Percentiles rank a stretch among this genome's conserved stretches.
phyloP scores from a whole-genome alignment of 2,113 vertebrate genomes.

The Melanostigma gelatinosum region DNA sequence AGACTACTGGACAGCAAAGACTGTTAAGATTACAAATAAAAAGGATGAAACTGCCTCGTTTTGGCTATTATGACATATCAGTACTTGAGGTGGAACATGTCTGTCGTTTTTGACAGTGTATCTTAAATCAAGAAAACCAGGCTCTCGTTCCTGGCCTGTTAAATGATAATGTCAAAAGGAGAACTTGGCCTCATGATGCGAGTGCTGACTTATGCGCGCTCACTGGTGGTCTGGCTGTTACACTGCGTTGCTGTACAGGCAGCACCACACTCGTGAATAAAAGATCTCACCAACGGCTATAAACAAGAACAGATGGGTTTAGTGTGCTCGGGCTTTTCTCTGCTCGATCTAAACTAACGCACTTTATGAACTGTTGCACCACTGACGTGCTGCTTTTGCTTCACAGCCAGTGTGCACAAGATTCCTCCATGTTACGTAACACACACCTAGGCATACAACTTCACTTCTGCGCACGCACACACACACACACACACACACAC shows the following conservation, averaged over 20 bases:
- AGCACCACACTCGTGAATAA: conserved; percentile 55
- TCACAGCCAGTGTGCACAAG: not conserved
- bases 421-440: conserved; percentile 45
- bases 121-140: not conserved
- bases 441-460: not conserved
- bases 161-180: not conserved
- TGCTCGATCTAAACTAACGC: conserved; percentile 13
- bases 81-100: not conserved
- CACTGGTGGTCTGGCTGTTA: conserved; percentile 13
- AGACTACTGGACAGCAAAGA: not conserved
- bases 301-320: conserved; percentile 44
- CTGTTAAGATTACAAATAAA: not conserved
- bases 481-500: conserved; percentile 64
- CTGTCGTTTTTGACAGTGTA: not conserved
- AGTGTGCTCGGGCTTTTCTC: conserved; percentile 18
- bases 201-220: not conserved
- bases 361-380: not conserved
- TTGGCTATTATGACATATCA: not conserved
- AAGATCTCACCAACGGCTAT: conserved; percentile 37
- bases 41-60: not conserved
- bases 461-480: not conserved
- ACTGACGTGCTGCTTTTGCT: not conserved
- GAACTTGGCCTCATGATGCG: not conserved
- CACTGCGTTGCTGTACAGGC: conserved; percentile 19
- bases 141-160: not conserved